Conservation (phyloP, 1,140 invertebrate genomes). For the Lordiphosa stackelbergi region DNA sequence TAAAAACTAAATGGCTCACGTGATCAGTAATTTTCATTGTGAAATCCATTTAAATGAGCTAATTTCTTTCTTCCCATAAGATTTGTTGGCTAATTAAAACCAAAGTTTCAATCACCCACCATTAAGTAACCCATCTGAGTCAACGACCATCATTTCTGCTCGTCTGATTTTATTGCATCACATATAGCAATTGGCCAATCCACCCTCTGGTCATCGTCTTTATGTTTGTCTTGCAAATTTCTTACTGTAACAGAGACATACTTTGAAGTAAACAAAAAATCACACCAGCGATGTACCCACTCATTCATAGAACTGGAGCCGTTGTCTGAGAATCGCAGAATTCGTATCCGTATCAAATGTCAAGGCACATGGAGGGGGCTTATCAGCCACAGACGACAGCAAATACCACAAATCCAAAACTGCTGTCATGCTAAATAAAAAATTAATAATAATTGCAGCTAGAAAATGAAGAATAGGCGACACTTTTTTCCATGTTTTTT, state of each 20-base stretch:
- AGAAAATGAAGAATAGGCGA: not conserved
- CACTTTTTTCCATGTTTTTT: slow-evolving; percentile 23
- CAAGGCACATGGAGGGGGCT: slow-evolving; percentile 50
- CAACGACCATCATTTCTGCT: no score
- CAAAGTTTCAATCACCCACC: no score
- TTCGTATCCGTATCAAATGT: slow-evolving; percentile 53
- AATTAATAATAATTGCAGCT: not conserved
- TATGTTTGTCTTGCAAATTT: slow-evolving; percentile 37
- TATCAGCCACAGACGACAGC: slow-evolving; percentile 43
- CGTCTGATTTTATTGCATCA: not conserved
- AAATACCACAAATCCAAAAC: slow-evolving; percentile 9
- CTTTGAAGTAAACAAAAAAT: slow-evolving; percentile 11
- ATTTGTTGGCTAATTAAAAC: no score
- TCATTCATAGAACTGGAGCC: slow-evolving; percentile 8
- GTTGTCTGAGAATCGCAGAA: slow-evolving; percentile 31
- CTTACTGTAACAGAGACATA: slow-evolving; percentile 24
- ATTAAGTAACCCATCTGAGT: no score
- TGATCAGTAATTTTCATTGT: no score
- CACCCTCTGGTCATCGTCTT: not conserved
- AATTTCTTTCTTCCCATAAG: no score
- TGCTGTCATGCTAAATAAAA: slow-evolving; percentile 42
- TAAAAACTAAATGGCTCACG: no score
- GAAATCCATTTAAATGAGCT: no score
- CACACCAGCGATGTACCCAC: slow-evolving; percentile 18
- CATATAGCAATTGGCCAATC: not conserved